phyloP scores from a whole-genome alignment of 1,140 invertebrate genomes.

The Drosophila ambigua region DNA sequence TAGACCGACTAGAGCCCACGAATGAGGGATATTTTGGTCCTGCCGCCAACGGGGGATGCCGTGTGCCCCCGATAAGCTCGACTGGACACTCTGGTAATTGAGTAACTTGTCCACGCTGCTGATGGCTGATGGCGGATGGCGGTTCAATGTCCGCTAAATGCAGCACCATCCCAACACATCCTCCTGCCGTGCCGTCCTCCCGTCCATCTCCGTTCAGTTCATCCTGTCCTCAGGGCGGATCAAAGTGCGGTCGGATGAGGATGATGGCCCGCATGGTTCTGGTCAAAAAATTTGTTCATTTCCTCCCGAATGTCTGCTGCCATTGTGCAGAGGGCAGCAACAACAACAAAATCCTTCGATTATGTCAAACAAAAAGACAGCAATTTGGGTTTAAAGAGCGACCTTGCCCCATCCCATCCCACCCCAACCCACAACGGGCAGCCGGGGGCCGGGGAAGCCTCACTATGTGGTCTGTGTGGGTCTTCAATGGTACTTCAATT shows the following conservation, averaged over 20 bases:
- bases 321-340: slow-evolving; percentile 7
- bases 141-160: slow-evolving; percentile 65
- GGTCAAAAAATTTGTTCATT: slow-evolving; percentile 36
- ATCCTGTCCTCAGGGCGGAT: slow-evolving; percentile 9
- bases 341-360: slow-evolving; percentile 58
- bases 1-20: no score
- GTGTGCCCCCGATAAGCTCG: slow-evolving; percentile 57
- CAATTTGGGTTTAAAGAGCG: slow-evolving; percentile 69
- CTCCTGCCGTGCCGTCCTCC: no score
- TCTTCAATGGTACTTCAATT: slow-evolving; percentile 44
- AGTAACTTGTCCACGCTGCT: slow-evolving; percentile 46
- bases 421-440: not conserved
- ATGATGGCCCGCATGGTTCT: not conserved
- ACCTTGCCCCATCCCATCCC: slow-evolving; percentile 39
- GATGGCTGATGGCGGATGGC: not conserved
- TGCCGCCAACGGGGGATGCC: slow-evolving; percentile 21
- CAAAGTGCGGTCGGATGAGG: slow-evolving; percentile 3
- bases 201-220: slow-evolving; percentile 1
- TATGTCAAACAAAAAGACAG: slow-evolving; percentile 72
- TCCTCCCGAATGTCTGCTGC: slow-evolving; percentile 24
- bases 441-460: not conserved
- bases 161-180: not conserved
- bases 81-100: slow-evolving; percentile 76
- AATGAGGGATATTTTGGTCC: not conserved
- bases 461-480: slow-evolving; percentile 26